phyloP scores from a whole-genome alignment of 1,140 invertebrate genomes.

The Phortica variegata region DNA sequence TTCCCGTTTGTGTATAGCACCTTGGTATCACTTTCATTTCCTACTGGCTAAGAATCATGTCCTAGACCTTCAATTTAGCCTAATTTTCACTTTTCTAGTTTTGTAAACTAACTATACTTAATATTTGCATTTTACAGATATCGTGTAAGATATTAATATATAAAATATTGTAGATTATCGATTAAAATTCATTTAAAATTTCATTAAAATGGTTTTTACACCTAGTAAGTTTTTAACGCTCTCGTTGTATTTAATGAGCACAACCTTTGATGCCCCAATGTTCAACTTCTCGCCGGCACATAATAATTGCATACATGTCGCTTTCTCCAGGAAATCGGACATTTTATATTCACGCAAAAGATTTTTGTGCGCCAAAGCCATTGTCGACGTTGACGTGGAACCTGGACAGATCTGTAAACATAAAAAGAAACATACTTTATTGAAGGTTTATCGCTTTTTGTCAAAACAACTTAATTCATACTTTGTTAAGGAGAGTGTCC shows the following conservation, averaged over 20 bases:
- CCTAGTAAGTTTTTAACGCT: conserved; percentile 61
- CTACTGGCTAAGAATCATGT: conserved; percentile 38
- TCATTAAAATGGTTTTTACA: conserved; percentile 56
- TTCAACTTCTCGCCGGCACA: conserved; percentile 76
- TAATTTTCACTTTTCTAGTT: conserved; percentile 13
- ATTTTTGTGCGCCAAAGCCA: conserved; percentile 60
- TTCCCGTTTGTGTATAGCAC: conserved; percentile 47
- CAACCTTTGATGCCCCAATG: conserved; percentile 74
- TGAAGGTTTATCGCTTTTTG: neutral
- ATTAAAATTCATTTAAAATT: conserved; percentile 42
- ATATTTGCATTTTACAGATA: conserved; percentile 13
- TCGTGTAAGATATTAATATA: conserved; percentile 9
- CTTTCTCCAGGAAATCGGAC: conserved; percentile 75
- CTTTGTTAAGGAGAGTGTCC: conserved; percentile 72
- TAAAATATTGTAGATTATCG: conserved; percentile 15
- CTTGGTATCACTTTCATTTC: conserved; percentile 55
- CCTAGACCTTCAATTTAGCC: conserved; percentile 33
- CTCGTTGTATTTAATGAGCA: conserved; percentile 79
- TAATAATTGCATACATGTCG: conserved; percentile 74
- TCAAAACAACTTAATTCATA: conserved; percentile 13
- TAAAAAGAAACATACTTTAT: conserved; percentile 4
- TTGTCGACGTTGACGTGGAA: conserved; percentile 26
- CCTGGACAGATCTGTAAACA: conserved; percentile 40
- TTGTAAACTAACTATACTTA: conserved; percentile 28
- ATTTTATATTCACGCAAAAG: conserved; percentile 73